Percentiles rank a stretch among this genome's conserved stretches.
Conservation (phyloP, 2,797 vertebrate species). For the Arrhamphus sclerolepis region DNA sequence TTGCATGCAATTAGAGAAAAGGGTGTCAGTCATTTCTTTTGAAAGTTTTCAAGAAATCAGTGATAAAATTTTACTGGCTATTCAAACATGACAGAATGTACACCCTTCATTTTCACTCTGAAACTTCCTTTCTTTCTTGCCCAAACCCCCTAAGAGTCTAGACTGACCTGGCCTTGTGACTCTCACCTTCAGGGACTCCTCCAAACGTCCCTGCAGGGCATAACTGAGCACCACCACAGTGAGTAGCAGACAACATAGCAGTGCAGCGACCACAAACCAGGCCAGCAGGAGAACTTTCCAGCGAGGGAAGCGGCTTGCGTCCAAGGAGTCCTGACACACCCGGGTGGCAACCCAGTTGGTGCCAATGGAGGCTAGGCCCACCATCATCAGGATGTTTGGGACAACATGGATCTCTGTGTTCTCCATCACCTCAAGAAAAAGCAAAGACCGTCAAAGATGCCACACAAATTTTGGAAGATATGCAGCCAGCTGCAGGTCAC, state of each 20-base stretch:
- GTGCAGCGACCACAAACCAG: slow-evolving; percentile 82
- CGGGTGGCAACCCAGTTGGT: slow-evolving; percentile 91
- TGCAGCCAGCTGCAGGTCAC: slow-evolving; percentile 23
- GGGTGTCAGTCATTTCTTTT: too few species aligned
- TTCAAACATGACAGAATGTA: too few species aligned
- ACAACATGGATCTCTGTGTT: slow-evolving; percentile 94
- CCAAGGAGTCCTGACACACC: slow-evolving; percentile 95
- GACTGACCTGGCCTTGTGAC: slow-evolving; percentile 1
- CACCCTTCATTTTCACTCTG: too few species aligned
- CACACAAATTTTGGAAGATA: slow-evolving; percentile 5
- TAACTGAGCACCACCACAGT: slow-evolving; percentile 88
- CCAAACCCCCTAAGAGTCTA: neutral
- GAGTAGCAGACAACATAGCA: slow-evolving; percentile 85
- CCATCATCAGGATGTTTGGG: slow-evolving; percentile 93
- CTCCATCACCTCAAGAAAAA: slow-evolving; percentile 87
- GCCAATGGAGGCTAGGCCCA: slow-evolving; percentile 89
- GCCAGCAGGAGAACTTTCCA: slow-evolving; percentile 91
- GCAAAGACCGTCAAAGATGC: slow-evolving; percentile 38
- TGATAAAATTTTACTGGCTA: too few species aligned
- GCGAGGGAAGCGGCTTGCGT: slow-evolving; percentile 87
- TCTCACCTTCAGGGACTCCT: slow-evolving; percentile 87
- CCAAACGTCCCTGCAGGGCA: slow-evolving; percentile 87
- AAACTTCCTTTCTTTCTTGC: too few species aligned
- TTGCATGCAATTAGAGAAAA: too few species aligned
- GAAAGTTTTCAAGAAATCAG: too few species aligned